A percentile compares a stretch with the other conserved stretches of the same genome.
Conservation (phyloP, 2,888 invertebrate species). For the Pemphredon lugubris region DNA sequence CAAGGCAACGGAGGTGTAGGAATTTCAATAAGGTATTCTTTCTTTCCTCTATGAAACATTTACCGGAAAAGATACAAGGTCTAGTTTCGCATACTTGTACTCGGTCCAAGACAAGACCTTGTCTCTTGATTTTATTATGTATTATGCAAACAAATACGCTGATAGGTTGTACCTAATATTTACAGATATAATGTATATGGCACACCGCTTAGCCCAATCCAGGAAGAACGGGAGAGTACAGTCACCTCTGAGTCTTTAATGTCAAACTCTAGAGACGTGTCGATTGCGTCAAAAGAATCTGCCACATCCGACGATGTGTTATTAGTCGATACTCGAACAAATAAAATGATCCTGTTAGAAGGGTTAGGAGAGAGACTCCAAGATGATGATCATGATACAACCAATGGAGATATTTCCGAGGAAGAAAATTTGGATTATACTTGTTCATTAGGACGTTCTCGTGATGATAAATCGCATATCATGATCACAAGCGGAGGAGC, state of each 20-base stretch:
- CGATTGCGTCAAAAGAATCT: conserved; percentile 73
- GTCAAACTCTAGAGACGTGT: conserved; percentile 78
- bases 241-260: conserved; percentile 75
- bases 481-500: conserved; percentile 68
- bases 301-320: conserved; percentile 80
- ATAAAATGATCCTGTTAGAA: conserved; percentile 81
- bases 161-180: conserved; percentile 58
- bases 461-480: conserved; percentile 52
- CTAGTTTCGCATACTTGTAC: no score
- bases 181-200: conserved; percentile 83
- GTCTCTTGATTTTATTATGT: conserved; percentile 3
- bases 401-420: conserved; percentile 71
- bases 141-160: conserved; percentile 3
- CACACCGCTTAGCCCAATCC: conserved; percentile 84
- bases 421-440: conserved; percentile 71
- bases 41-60: not conserved
- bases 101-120: no score
- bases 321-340: conserved; percentile 82
- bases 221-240: conserved; percentile 83
- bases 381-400: conserved; percentile 69
- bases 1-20: conserved; percentile 77
- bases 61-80: no score
- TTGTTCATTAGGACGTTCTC: conserved; percentile 41
- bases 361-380: conserved; percentile 59
- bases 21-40: conserved; percentile 80